Conservation (phyloP, 2,113 vertebrate species). For the Bagarius yarrelli region DNA sequence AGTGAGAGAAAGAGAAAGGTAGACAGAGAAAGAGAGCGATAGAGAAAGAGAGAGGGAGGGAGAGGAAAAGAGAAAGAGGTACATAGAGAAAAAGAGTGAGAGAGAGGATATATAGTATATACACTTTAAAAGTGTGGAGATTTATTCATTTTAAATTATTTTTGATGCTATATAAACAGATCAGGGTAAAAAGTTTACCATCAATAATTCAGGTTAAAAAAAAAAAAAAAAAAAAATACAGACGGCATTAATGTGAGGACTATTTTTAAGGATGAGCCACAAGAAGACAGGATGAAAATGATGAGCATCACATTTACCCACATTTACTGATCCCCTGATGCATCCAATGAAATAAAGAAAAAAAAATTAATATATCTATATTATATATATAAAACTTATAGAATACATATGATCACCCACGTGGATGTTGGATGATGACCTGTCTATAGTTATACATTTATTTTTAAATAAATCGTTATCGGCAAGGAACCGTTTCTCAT, state of each 20-base stretch:
- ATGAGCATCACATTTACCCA: constrained; percentile 13
- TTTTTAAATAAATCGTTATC: constrained; percentile 6
- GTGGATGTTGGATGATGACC: not conserved
- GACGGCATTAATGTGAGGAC: not conserved
- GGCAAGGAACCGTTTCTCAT: constrained; percentile 48
- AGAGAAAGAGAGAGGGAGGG: too few relatives aligned
- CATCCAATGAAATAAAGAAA: not conserved
- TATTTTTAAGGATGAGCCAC: not conserved
- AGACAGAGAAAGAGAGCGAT: too few relatives aligned
- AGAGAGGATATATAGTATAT: too few relatives aligned
- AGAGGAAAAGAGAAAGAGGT: too few relatives aligned
- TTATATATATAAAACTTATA: too few relatives aligned
- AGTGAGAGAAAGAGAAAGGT: too few relatives aligned
- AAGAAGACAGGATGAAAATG: constrained; percentile 5
- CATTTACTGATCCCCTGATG: not conserved
- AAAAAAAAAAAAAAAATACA: not conserved
- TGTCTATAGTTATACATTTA: not conserved
- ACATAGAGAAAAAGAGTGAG: too few relatives aligned
- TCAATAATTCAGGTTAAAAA: not conserved
- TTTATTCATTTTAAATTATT: too few relatives aligned
- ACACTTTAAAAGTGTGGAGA: too few relatives aligned
- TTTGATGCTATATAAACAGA: not conserved
- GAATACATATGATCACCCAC: constrained; percentile 6
- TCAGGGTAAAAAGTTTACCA: not conserved
- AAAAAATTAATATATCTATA: not conserved